Evolutionary conservation across 2,113 vertebrate species (phyloP).

Genomic region (Daphoenositta chrysoptera): DNA sequence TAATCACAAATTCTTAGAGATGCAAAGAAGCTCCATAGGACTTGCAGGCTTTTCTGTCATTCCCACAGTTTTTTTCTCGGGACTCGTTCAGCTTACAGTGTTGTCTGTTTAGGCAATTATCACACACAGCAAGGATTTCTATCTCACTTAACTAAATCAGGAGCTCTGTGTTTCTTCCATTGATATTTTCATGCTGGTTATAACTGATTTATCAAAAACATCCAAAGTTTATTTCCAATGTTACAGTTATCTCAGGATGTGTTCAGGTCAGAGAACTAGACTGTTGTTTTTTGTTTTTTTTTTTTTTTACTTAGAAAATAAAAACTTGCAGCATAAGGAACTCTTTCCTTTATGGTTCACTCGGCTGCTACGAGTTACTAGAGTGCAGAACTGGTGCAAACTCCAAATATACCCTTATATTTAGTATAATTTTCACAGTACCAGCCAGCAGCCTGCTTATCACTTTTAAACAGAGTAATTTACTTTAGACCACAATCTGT

Average conservation of each 20-base stretch:
- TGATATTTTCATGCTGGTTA: background rate
- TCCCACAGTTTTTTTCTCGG: background rate
- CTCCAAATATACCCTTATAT: background rate
- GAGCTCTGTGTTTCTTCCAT: background rate
- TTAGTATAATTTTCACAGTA: background rate
- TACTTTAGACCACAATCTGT: background rate
- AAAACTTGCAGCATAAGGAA: background rate
- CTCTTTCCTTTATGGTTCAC: background rate
- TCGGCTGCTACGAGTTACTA: background rate
- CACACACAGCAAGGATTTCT: background rate
- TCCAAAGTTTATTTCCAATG: background rate
- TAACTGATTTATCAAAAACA: background rate
- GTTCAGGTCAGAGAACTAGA: background rate
- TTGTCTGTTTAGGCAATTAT: background rate
- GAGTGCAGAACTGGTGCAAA: background rate
- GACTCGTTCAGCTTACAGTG: background rate
- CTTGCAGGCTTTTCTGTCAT: background rate
- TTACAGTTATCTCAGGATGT: background rate
- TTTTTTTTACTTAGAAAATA: background rate
- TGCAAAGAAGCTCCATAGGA: background rate
- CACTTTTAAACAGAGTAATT: background rate
- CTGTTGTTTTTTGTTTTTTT: background rate
- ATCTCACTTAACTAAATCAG: background rate
- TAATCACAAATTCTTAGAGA: background rate
- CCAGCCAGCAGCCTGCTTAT: background rate